These are phyloP conservation scores for Amphiura filiformis DNA, from an alignment of 35 echinoderm and acorn worm genomes.

Conservation along the genomic window DNA sequence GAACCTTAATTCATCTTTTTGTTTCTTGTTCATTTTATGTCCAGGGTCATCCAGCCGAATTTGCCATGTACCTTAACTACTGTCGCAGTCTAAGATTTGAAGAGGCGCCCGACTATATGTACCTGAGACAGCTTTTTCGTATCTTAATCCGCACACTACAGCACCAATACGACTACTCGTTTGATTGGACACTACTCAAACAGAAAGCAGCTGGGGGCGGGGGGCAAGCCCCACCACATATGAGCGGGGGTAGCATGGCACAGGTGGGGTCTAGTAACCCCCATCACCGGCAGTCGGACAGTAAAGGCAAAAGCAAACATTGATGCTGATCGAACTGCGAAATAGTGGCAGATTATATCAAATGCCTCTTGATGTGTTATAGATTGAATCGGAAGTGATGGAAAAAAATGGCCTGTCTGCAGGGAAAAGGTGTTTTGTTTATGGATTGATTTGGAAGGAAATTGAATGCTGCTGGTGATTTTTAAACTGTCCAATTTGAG, in stretches of 20 bases:
- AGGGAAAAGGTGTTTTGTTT: too few relatives aligned
- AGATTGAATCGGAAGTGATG: too few relatives aligned
- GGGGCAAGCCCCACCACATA: slow-evolving; percentile 10
- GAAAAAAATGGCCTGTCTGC: too few relatives aligned
- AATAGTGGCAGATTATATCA: too few relatives aligned
- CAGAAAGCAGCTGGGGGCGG: slow-evolving; percentile 60
- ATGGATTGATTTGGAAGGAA: too few relatives aligned
- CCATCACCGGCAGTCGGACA: slow-evolving; percentile 33
- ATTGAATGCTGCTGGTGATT: too few relatives aligned
- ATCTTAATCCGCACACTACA: slow-evolving; percentile 97
- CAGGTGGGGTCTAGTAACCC: not conserved
- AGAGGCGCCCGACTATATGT: slow-evolving; percentile 90
- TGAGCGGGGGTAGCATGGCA: slow-evolving; percentile 4
- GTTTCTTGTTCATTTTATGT: not conserved
- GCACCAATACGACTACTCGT: slow-evolving; percentile 98
- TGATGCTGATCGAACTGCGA: slow-evolving; percentile 22
- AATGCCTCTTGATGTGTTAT: too few relatives aligned
- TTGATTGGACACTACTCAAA: slow-evolving; percentile 93
- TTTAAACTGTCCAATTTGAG: too few relatives aligned
- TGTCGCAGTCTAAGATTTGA: slow-evolving; percentile 86
- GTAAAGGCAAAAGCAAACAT: slow-evolving; percentile 77
- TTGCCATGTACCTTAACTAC: slow-evolving; percentile 99
- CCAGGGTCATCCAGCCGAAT: slow-evolving; percentile 93
- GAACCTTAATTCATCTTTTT: not conserved
- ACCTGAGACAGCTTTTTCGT: slow-evolving; percentile 93